Percentiles rank a stretch among this genome's conserved stretches.
phyloP scores from a whole-genome alignment of 2,113 vertebrate genomes.

The Ornithorhynchus anatinus region DNA sequence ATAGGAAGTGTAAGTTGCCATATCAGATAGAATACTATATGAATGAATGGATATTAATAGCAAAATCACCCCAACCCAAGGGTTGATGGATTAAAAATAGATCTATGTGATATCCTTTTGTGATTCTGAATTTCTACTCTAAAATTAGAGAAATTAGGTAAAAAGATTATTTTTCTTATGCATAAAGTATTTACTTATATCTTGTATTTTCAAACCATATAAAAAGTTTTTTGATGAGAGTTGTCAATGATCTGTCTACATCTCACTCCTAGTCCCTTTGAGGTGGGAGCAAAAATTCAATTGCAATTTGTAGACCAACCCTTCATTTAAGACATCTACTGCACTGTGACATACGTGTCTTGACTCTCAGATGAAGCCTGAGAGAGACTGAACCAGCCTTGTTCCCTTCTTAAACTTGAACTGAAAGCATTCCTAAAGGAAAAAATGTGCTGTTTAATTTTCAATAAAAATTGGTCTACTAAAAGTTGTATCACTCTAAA shows the following conservation, averaged over 20 bases:
- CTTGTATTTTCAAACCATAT: not conserved
- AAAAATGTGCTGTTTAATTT: slow-evolving; percentile 44
- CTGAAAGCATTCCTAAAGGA: slow-evolving; percentile 40
- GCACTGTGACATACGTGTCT: slow-evolving; percentile 14
- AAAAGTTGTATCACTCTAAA: slow-evolving; percentile 25
- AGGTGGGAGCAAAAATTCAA: slow-evolving; percentile 46
- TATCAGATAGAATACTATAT: too few species aligned
- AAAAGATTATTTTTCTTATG: too few species aligned
- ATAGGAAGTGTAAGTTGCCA: too few species aligned
- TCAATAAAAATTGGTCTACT: slow-evolving; percentile 43
- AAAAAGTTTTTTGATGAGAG: slow-evolving; percentile 24
- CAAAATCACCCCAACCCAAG: too few species aligned
- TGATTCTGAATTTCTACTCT: too few species aligned
- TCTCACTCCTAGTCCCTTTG: slow-evolving; percentile 36
- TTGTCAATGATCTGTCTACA: not conserved
- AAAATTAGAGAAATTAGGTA: too few species aligned
- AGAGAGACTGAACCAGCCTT: slow-evolving; percentile 40
- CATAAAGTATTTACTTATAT: not conserved
- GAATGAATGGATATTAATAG: too few species aligned
- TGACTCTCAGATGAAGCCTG: slow-evolving; percentile 30
- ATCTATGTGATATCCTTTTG: too few species aligned
- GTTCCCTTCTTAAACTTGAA: slow-evolving; percentile 25
- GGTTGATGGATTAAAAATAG: too few species aligned
- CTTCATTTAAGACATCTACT: slow-evolving; percentile 32
- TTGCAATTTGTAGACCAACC: slow-evolving; percentile 35